These are phyloP conservation scores for Melitaea athalia DNA, from an alignment of 2,888 invertebrate species.

Conservation along the genomic window DNA sequence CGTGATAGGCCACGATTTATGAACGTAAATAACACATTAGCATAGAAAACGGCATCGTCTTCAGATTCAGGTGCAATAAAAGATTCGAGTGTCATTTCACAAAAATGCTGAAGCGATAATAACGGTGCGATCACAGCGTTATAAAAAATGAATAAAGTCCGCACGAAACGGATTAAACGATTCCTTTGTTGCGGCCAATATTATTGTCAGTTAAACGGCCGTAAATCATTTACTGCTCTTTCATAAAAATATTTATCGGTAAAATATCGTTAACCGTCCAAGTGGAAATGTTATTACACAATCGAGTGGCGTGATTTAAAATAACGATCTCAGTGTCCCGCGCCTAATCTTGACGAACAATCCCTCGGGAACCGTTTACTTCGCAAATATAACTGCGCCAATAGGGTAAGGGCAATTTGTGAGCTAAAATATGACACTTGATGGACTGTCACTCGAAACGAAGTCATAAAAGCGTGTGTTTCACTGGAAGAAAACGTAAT, in stretches of 20 bases:
- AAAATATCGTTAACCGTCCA: constrained; percentile 29
- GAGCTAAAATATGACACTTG: constrained; percentile 37
- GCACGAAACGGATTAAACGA: constrained; percentile 28
- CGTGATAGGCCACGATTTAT: background rate
- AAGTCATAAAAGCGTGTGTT: constrained; percentile 27
- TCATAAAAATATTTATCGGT: constrained; percentile 35
- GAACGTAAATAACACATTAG: background rate
- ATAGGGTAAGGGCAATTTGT: constrained; percentile 28
- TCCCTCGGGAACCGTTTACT: constrained; percentile 31
- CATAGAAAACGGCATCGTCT: constrained; percentile 1
- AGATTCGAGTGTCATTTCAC: background rate
- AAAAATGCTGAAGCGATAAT: constrained; percentile 19
- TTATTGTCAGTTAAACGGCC: constrained; percentile 33
- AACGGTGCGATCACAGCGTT: constrained; percentile 21
- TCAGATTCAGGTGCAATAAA: constrained; percentile 17
- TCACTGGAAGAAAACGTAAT: background rate
- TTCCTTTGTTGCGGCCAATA: constrained; percentile 20
- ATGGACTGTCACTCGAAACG: constrained; percentile 35
- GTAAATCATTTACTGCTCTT: constrained; percentile 26
- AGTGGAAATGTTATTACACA: constrained; percentile 30
- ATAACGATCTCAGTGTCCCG: constrained; percentile 25
- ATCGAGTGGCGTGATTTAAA: constrained; percentile 33
- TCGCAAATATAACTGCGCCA: constrained; percentile 29
- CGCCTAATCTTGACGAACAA: constrained; percentile 27
- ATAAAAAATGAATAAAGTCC: constrained; percentile 26